Percentiles rank a stretch among this genome's conserved stretches.
Conservation (phyloP, 2,113 vertebrate genomes). For the Bos javanicus region DNA sequence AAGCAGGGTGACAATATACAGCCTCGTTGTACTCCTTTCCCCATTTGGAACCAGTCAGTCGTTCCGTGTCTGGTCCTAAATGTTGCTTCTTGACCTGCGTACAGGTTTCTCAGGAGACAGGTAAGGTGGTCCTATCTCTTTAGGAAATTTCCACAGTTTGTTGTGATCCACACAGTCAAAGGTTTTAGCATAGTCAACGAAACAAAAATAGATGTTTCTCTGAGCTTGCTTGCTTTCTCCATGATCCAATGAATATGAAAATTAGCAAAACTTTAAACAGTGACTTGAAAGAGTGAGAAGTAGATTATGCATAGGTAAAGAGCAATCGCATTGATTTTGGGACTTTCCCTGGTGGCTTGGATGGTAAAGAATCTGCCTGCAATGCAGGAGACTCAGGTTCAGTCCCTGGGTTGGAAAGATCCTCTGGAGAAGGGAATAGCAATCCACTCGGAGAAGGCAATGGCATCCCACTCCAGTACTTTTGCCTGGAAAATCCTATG, state of each 20-base stretch:
- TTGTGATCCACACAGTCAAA: not conserved
- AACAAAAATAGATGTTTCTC: not conserved
- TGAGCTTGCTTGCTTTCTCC: not conserved
- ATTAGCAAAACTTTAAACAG: not conserved
- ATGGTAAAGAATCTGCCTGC: no score
- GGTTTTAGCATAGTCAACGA: not conserved
- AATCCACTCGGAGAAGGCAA: no score
- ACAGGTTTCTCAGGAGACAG: not conserved
- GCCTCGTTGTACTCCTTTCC: not conserved
- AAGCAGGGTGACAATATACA: not conserved
- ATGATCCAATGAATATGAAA: not conserved
- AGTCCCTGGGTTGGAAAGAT: no score
- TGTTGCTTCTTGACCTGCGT: not conserved
- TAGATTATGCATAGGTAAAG: not conserved
- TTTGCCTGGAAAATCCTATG: no score
- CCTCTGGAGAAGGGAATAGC: no score
- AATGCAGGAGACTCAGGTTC: no score
- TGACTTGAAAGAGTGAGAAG: slow-evolving; percentile 1
- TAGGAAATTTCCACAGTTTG: not conserved
- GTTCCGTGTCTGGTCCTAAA: not conserved
- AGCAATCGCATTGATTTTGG: not conserved
- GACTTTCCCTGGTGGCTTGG: not conserved
- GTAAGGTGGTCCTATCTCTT: not conserved
- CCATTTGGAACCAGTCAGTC: not conserved
- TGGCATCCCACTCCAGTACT: no score